Evolutionary conservation across 2,888 invertebrate genomes (phyloP), one percentile per base, ranked within the genome.

Genomic region (Chymomyza procnemis): DNA sequence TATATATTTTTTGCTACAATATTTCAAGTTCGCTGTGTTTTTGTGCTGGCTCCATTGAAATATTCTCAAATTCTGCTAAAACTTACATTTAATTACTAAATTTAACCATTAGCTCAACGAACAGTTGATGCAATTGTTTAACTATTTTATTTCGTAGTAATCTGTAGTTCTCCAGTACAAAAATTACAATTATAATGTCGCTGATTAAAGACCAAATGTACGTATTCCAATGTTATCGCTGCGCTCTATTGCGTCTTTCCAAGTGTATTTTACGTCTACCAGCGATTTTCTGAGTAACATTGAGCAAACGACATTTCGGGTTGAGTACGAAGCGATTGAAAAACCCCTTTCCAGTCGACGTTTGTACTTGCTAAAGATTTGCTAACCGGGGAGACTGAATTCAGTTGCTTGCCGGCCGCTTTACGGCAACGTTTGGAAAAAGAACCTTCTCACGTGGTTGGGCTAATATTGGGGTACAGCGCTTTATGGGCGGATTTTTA

Each of bases 351-450:
- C 59, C 55, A 67, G 69, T 67, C 58, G 54, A 59, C 67, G 50
- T 55, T 41, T 41, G 12, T 12, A 50, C 64, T 26, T 26, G 65
- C 66, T 48, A 61, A 72, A 85, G 82, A 79, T 85, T 71, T 58
- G 74, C 76, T 66, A 72, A 70, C 67, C 66, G 69, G 62, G 61
- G 60, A n/a, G n/a, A 56, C 6, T 64, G 67, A 72, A 79, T 73
- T 81, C 81, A 82, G 81, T 82, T 84, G 59, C 72, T 70, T 73
- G 73, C 74, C 72, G 66, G 69, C 34, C 34, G 34, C 70, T 70
- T n/a, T 60, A 61, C 79, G 68, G 73, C 75, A 26, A 47, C 46
- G 69, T 57, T 66, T n/a, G n/a, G n/a, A n/a, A n/a, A n/a, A n/a
- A 78, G 75, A 83, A 73, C 50, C 50, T 50, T 12, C 6, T 5